Evolutionary conservation across 2,797 vertebrate genomes (phyloP), one percentile per base, ranked within the genome.

Genomic region (Eurystomus glaucurus): DNA sequence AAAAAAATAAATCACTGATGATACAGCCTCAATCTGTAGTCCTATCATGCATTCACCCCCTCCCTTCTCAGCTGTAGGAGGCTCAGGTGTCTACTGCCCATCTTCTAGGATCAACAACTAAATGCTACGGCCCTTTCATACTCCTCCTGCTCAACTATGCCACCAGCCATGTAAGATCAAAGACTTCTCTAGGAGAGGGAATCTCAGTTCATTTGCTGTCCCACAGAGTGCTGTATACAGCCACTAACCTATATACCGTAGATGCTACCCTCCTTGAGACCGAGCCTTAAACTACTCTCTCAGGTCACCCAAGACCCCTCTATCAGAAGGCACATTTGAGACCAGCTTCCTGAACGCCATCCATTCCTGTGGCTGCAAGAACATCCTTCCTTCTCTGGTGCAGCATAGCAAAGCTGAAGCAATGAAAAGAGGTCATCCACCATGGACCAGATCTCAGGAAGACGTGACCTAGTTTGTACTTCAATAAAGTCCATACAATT

Each of bases 401-500:
- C 46, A 84, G 69, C 50, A 55, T 0, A 61, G 69, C 9, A 45
- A 48, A 79, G 65, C 85, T 81, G 82, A 23, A 72, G 80, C 74
- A 46, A 52, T 28, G 28, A 87, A 87, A 86, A 87, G 39, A 87
- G 85, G 85, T 92, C 85, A 80, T 35, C 55, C 70, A 85, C 31
- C 11, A 62, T 0, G 3, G 77, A 82, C 62, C 4, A 2, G 18
- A 85, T 50, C 83, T 85, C 68, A 43, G 85, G 57, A 91, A 92
- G 78, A 87, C 2, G 0, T 11, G 60, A 89, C 95, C 85, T 88
- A 85, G 51, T 91, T 93, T 39, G 51, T 60, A 87, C 55, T 85
- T 72, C 88, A 88, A 45, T 76, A 6, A 95, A 86, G 85, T 86
- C 80, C 80, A 72, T 5, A 74, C 85, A 95, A 71, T 52, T 90